These are phyloP conservation scores for Proterorhinus semilunaris DNA, from an alignment of 2,113 vertebrate genomes.

Conservation along the genomic window DNA sequence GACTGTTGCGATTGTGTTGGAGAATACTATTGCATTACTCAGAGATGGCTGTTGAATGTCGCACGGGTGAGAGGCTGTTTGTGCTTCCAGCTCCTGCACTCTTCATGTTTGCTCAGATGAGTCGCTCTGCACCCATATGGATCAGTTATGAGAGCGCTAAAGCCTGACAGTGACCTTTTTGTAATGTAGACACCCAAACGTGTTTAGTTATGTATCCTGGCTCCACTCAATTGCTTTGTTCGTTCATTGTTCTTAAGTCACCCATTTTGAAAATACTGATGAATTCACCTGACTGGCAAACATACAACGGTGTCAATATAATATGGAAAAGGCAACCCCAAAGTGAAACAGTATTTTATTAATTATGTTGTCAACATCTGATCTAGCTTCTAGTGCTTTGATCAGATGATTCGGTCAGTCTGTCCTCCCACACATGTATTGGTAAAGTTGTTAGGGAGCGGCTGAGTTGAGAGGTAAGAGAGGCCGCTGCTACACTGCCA, in stretches of 20 bases:
- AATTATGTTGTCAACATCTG: no score
- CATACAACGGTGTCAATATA: no score
- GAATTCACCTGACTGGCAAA: no score
- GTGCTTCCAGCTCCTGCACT: constrained; percentile 39
- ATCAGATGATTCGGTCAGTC: constrained; percentile 18
- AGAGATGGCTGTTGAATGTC: constrained; percentile 53
- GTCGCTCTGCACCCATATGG: constrained; percentile 39
- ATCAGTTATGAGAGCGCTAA: not conserved
- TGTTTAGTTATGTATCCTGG: no score
- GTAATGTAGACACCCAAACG: no score
- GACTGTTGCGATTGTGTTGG: constrained; percentile 7
- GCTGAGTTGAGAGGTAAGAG: constrained; percentile 16
- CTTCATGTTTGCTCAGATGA: constrained; percentile 25
- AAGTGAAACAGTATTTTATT: no score
- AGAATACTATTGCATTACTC: constrained; percentile 35
- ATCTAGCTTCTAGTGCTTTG: constrained; percentile 1
- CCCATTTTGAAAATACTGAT: no score
- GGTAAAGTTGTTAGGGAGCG: constrained; percentile 49
- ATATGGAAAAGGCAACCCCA: no score
- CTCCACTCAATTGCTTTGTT: no score
- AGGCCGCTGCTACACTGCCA: constrained; percentile 16
- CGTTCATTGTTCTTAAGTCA: no score
- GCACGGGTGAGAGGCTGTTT: constrained; percentile 54
- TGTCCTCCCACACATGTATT: constrained; percentile 17
- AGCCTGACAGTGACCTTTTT: not conserved